Base-by-base conservation (phyloP, 2,797 vertebrate genomes). In the Pterois miles region DNA sequence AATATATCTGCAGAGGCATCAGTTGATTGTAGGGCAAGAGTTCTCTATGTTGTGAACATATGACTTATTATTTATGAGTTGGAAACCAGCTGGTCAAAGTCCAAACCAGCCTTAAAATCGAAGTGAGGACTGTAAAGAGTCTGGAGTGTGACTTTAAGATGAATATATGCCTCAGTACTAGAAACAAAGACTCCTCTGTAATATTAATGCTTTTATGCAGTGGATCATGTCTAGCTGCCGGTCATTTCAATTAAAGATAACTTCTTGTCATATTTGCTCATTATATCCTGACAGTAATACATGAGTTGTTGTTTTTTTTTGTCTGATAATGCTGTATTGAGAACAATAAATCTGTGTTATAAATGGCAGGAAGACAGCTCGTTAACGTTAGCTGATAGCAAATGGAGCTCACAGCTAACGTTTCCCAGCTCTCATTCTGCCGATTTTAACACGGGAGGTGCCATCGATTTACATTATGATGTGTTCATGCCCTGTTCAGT, bases 31-130 rank as follows among this genome's bases (percentile, higher is more conserved):
- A 23, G 31, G n/a, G 27, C 59, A 36, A 18, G 12, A 1, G 4
- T 43, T 81, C 27, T 52, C 31, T 40, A 58, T 18, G 5, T 52
- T 16, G 18, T 29, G 1, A 81, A 16, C 62, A 3, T 38, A n/a
- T 64, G 73, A 57, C 10, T 52, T 52, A 33, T 62, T 74, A 76
- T 71, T 74, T 20, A 57, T 68, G 74, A 83, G 82, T 78, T 89
- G 86, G 85, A 89, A 69, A 65, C 27, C 0, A 34, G 16, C 2
- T 1, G 84, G 43, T 81, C 87, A 90, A 88, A 86, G 85, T 88
- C 65, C 53, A 6, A 71, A 52, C 2, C 58, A 13, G 27, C 14
- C 4, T 66, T 38, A 23, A 68, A 74, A 53, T 73, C 46, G 16
- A 57, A 69, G 33, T 8, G 43, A 63, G 22, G 38, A 27, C 59